Evolutionary conservation across 2,888 invertebrate genomes (phyloP).

Genomic region (Leptura quadrifasciata): DNA sequence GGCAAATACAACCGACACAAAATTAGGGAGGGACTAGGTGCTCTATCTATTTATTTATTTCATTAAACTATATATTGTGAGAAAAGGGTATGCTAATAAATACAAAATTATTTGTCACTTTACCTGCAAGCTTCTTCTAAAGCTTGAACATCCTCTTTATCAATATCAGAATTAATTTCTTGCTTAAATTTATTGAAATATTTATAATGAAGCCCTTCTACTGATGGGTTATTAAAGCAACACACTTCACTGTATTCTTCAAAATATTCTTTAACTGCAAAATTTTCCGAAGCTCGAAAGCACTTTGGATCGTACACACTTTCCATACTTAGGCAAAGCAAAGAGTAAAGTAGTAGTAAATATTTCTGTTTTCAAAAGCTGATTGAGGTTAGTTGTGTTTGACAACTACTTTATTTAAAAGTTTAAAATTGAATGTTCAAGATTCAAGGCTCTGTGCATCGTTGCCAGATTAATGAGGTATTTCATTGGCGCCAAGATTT

Average conservation of each 20-base stretch:
- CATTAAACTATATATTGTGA: too few species aligned
- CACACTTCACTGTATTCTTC: conserved; percentile 47
- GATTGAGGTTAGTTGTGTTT: too few species aligned
- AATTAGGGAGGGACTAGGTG: too few species aligned
- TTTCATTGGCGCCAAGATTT: too few species aligned
- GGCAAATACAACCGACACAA: too few species aligned
- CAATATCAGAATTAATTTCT: conserved; percentile 16
- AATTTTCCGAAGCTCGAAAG: conserved; percentile 43
- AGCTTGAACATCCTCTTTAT: conserved; percentile 30
- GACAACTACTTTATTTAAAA: too few species aligned
- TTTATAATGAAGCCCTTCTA: neutral
- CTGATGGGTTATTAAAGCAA: neutral
- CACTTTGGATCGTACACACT: conserved; percentile 46
- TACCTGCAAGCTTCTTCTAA: conserved; percentile 45
- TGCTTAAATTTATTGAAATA: conserved; percentile 30
- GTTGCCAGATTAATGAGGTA: too few species aligned
- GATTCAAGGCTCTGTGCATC: too few species aligned
- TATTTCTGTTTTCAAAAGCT: too few species aligned
- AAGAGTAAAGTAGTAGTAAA: too few species aligned
- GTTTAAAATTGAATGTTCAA: too few species aligned
- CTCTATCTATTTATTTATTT: too few species aligned
- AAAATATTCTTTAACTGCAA: conserved; percentile 45
- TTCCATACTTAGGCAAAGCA: conserved; percentile 43
- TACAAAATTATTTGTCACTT: neutral
- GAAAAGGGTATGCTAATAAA: neutral